phyloP scores from a whole-genome alignment of 2,888 invertebrate genomes.

The Conomelus anceps region DNA sequence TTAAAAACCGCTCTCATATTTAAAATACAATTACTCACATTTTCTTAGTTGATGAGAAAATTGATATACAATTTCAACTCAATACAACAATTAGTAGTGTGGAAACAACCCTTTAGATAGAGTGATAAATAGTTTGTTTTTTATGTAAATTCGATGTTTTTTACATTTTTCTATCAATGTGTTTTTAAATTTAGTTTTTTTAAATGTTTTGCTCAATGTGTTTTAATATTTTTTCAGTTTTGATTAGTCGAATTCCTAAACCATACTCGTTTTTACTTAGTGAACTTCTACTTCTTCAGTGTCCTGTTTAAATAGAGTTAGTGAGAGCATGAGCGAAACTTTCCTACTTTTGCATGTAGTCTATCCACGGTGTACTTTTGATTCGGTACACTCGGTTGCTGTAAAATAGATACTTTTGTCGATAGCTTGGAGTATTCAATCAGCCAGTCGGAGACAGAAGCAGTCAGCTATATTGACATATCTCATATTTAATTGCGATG shows the following conservation, averaged over 20 bases:
- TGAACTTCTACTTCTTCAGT: neutral
- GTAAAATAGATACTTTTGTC: neutral
- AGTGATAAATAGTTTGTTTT: neutral
- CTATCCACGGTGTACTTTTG: neutral
- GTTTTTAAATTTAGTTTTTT: neutral
- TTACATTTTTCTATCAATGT: neutral
- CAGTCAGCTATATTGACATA: neutral
- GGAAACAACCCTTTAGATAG: neutral
- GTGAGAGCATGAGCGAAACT: neutral
- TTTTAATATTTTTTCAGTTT: neutral
- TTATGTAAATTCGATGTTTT: neutral
- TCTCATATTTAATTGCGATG: constrained; percentile 20
- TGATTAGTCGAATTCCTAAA: neutral
- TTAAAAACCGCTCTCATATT: neutral
- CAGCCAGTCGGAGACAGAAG: neutral
- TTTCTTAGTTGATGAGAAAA: neutral
- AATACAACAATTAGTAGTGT: neutral
- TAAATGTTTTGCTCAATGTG: neutral
- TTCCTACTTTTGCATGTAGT: neutral
- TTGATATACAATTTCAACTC: neutral
- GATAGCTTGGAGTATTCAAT: neutral
- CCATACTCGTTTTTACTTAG: neutral
- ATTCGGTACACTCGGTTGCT: neutral
- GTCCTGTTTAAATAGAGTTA: neutral
- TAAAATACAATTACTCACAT: neutral